phyloP scores from a whole-genome alignment of 2,113 vertebrate species.

The Chamaea fasciata region DNA sequence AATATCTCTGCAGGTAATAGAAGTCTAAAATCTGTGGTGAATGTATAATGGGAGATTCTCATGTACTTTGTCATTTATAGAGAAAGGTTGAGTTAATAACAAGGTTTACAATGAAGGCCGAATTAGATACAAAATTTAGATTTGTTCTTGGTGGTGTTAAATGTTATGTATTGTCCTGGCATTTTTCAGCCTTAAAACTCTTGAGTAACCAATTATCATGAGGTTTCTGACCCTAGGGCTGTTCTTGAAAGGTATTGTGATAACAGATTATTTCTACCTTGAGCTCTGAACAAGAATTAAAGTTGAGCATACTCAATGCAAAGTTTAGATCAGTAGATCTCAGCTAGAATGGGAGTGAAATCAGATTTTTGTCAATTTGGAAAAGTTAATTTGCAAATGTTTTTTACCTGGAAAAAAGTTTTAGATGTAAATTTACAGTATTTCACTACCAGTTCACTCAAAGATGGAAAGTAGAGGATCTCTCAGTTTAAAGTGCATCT shows the following conservation, averaged over 20 bases:
- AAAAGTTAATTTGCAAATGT: neutral
- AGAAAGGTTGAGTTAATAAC: neutral
- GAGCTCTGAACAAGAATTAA: neutral
- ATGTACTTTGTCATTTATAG: neutral
- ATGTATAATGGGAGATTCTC: neutral
- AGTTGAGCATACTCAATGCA: neutral
- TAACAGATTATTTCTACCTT: neutral
- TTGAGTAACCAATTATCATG: neutral
- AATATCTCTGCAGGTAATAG: neutral
- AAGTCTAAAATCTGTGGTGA: neutral
- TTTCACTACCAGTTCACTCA: neutral
- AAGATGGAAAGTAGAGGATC: neutral
- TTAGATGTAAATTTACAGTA: neutral
- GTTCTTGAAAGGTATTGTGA: neutral
- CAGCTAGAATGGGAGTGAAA: neutral
- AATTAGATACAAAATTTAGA: neutral
- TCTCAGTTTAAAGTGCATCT: neutral
- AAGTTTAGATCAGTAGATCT: neutral
- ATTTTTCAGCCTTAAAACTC: neutral
- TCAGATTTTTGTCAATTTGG: neutral
- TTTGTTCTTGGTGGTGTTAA: neutral
- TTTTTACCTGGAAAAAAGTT: neutral
- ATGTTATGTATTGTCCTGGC: neutral
- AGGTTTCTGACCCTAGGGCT: neutral
- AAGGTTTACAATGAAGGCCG: neutral